Evolutionary conservation across 2,888 invertebrate species (phyloP).

Genomic region (Erpobdella octoculata): DNA sequence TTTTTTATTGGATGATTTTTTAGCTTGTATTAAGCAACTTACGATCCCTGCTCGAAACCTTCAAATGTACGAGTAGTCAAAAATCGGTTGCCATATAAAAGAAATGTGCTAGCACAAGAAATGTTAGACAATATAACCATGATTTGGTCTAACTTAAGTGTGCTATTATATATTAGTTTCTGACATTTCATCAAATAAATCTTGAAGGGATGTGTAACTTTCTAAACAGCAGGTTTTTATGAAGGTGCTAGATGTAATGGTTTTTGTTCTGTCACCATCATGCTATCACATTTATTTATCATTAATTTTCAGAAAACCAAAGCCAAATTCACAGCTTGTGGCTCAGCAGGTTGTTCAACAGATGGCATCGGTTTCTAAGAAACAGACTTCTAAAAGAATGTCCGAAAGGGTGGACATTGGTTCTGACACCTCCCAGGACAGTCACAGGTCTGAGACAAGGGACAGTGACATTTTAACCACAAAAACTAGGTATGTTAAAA

Average conservation of each 20-base stretch:
- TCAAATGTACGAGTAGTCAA: no score
- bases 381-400: constrained; percentile 20
- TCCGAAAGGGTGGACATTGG: constrained; percentile 18
- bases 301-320: constrained; percentile 67
- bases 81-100: no score
- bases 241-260: neutral
- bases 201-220: no score
- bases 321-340: constrained; percentile 88
- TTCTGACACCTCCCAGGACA: constrained; percentile 29
- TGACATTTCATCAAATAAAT: no score
- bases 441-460: constrained; percentile 13
- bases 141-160: no score
- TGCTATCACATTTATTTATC: neutral
- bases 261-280: neutral
- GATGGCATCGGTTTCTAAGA: constrained; percentile 44
- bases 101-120: no score
- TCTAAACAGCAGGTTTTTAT: no score
- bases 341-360: constrained; percentile 84
- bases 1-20: no score
- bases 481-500: constrained; percentile 2
- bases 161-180: no score
- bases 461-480: neutral
- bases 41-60: no score
- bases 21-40: no score
- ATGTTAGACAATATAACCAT: no score